Evolutionary conservation across 2,888 invertebrate genomes (phyloP).

Genomic region (Sinohyriopsis cumingii): DNA sequence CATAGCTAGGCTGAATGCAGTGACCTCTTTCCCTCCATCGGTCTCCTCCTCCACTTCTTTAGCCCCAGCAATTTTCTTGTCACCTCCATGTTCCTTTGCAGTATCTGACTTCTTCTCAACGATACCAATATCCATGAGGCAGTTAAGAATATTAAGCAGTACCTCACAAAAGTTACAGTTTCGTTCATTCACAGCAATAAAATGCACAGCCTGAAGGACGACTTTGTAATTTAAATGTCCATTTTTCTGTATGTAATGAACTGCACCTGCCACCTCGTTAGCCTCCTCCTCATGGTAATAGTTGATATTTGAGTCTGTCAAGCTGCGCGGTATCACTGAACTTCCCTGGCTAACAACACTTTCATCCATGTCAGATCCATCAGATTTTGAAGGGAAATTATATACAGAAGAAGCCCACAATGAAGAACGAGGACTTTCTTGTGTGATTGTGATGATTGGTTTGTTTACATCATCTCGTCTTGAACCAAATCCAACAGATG

Average conservation of each 20-base stretch:
- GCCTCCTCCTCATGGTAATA: constrained; percentile 61
- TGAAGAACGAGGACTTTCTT: constrained; percentile 32
- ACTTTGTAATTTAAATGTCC: constrained; percentile 93
- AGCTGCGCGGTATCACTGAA: constrained; percentile 72
- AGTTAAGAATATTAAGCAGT: constrained; percentile 91
- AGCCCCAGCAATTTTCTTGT: constrained; percentile 16
- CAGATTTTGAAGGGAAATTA: constrained; percentile 71
- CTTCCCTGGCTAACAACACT: constrained; percentile 77
- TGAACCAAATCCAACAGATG: constrained; percentile 23
- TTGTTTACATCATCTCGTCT: constrained; percentile 32
- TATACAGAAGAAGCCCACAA: constrained; percentile 23
- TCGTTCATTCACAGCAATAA: constrained; percentile 88
- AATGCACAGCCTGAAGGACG: constrained; percentile 84
- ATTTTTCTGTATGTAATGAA: constrained; percentile 93
- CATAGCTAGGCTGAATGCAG: constrained; percentile 83
- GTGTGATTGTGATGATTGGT: constrained; percentile 95
- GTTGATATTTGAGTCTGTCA: constrained; percentile 69
- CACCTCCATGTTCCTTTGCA: constrained; percentile 20
- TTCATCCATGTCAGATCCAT: constrained; percentile 80
- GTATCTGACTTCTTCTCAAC: constrained; percentile 54
- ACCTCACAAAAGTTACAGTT: constrained; percentile 93
- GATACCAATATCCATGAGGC: constrained; percentile 91
- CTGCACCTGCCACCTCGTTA: constrained; percentile 83
- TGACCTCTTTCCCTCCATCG: constrained; percentile 43
- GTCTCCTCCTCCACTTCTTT: constrained; percentile 17